Conservation (phyloP, 1,140 invertebrate genomes). For the Ostrea edulis region DNA sequence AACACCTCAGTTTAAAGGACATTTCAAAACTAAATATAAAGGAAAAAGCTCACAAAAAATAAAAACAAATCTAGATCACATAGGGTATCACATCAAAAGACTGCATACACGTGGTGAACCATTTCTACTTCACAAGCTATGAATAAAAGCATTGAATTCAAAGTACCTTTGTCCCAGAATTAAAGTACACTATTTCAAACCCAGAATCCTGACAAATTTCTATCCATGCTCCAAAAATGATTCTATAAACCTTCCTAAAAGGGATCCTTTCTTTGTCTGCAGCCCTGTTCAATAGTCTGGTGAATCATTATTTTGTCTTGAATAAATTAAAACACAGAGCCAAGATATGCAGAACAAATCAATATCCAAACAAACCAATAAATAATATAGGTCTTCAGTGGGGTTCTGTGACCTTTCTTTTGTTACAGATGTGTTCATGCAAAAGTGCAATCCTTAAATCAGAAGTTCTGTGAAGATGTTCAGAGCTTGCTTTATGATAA, state of each 20-base stretch:
- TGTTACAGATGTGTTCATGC: background rate
- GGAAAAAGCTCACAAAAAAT: no score
- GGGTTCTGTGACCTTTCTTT: slow-evolving; percentile 6
- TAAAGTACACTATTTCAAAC: background rate
- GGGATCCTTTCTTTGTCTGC: background rate
- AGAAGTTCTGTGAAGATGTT: slow-evolving; percentile 3
- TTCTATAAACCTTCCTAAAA: no score
- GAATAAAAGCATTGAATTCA: background rate
- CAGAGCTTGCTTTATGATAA: background rate
- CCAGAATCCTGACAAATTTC: background rate
- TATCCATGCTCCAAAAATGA: background rate
- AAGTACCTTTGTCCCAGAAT: background rate
- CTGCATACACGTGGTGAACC: background rate
- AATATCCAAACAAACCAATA: slow-evolving; percentile 6
- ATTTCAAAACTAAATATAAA: background rate
- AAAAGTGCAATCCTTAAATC: background rate
- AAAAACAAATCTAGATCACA: background rate
- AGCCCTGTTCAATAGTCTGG: slow-evolving; percentile 1
- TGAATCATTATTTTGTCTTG: slow-evolving; percentile 20
- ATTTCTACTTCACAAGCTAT: background rate
- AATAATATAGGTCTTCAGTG: background rate
- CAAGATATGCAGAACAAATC: slow-evolving; percentile 5
- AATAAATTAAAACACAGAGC: slow-evolving; percentile 28
- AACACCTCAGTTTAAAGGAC: background rate
- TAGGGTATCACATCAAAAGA: background rate